Evolutionary conservation across 2,888 invertebrate genomes (phyloP).

Genomic region (Campoplex nolae): DNA sequence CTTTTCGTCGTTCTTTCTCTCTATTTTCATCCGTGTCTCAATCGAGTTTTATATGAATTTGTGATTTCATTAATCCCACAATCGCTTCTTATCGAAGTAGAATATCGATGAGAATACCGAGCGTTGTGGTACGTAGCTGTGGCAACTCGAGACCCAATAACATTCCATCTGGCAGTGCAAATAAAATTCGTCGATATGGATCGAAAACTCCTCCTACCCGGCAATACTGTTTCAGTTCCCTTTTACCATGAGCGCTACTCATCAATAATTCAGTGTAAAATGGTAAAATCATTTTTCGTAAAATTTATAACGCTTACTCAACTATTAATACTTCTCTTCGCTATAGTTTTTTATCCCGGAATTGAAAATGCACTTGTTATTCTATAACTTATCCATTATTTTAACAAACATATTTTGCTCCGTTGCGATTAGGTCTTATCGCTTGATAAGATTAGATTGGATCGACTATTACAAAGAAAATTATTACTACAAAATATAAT

Average conservation of each 20-base stretch:
- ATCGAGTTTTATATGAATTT: conserved; percentile 49
- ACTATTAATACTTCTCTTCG: neutral
- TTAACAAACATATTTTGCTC: neutral
- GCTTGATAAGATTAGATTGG: neutral
- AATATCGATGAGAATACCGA: conserved; percentile 57
- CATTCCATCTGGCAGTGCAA: conserved; percentile 41
- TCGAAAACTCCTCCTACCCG: conserved; percentile 25
- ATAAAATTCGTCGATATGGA: conserved; percentile 26
- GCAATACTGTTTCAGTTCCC: conserved; percentile 2
- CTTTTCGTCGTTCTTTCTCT: neutral
- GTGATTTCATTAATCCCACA: conserved; percentile 60
- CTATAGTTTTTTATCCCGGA: neutral
- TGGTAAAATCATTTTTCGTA: conserved; percentile 6
- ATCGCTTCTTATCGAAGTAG: conserved; percentile 51
- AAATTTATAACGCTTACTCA: neutral
- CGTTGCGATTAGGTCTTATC: neutral
- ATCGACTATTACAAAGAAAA: neutral
- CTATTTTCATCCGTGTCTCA: neutral
- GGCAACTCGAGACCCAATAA: conserved; percentile 37
- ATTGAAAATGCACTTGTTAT: neutral
- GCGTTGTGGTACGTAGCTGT: conserved; percentile 24
- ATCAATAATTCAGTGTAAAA: conserved; percentile 13
- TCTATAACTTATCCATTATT: neutral
- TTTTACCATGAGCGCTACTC: conserved; percentile 21
- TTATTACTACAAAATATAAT: neutral